Conservation (phyloP, 2,888 invertebrate genomes). For the Perizoma flavofasciatum region DNA sequence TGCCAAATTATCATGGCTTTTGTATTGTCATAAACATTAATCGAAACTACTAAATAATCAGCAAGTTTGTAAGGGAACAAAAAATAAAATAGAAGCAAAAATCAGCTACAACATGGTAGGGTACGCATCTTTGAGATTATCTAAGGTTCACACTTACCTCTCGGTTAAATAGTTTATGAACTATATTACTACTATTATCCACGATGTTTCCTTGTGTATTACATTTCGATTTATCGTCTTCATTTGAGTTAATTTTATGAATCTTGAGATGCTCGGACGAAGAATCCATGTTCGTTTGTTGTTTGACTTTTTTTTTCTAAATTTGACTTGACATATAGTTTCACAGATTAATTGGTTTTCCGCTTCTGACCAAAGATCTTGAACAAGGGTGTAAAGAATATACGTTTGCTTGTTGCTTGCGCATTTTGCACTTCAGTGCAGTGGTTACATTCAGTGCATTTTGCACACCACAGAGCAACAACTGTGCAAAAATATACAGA, state of each 20-base stretch:
- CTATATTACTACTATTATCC: conserved; percentile 64
- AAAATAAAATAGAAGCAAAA: conserved; percentile 46
- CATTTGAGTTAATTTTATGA: conserved; percentile 58
- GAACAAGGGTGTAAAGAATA: too few relatives aligned
- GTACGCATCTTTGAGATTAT: conserved; percentile 34
- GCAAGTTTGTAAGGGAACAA: conserved; percentile 13
- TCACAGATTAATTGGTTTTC: too few relatives aligned
- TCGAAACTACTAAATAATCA: neutral
- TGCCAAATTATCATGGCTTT: neutral
- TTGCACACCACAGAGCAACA: too few relatives aligned
- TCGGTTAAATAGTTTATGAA: conserved; percentile 84
- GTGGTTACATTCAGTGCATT: too few relatives aligned
- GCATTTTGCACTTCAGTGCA: too few relatives aligned
- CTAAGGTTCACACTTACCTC: conserved; percentile 76
- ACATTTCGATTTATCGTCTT: conserved; percentile 53
- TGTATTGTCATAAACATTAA: conserved; percentile 1
- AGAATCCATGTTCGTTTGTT: conserved; percentile 80
- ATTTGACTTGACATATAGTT: neutral
- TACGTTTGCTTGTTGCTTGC: too few relatives aligned
- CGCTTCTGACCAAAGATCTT: too few relatives aligned
- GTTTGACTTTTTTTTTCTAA: conserved; percentile 50
- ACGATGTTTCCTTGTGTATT: conserved; percentile 57
- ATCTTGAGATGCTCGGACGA: conserved; percentile 64
- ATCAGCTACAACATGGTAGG: conserved; percentile 42
- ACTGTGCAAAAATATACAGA: too few relatives aligned